Percentiles rank a stretch among this genome's conserved stretches.
phyloP scores from a whole-genome alignment of 2,888 invertebrate genomes.

The Melieria omissa region DNA sequence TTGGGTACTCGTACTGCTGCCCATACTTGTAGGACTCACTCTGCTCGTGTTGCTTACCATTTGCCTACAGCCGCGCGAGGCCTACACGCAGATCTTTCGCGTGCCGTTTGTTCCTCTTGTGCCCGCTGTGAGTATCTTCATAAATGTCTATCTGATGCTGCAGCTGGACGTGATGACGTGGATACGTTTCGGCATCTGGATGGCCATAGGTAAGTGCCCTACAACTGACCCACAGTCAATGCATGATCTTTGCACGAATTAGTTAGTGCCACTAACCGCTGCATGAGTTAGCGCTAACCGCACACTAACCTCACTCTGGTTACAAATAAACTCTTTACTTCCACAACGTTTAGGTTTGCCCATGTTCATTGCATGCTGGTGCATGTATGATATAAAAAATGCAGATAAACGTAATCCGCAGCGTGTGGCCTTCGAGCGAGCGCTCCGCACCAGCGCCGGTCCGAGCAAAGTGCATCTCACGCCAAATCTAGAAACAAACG shows the following conservation, averaged over 20 bases:
- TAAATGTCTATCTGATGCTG: slow-evolving; percentile 88
- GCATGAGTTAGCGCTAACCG: too few species aligned
- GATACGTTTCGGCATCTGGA: slow-evolving; percentile 86
- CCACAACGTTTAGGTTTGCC: slow-evolving; percentile 54
- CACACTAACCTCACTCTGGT: too few species aligned
- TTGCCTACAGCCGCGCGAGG: slow-evolving; percentile 61
- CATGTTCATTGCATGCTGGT: slow-evolving; percentile 60
- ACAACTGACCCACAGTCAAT: slow-evolving; percentile 5
- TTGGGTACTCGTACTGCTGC: slow-evolving; percentile 56
- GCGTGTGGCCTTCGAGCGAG: slow-evolving; percentile 50
- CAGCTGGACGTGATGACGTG: slow-evolving; percentile 82
- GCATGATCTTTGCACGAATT: slow-evolving; percentile 21
- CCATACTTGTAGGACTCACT: slow-evolving; percentile 50
- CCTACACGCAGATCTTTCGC: slow-evolving; percentile 67
- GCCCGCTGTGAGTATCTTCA: slow-evolving; percentile 83
- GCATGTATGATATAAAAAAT: slow-evolving; percentile 56
- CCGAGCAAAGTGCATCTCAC: slow-evolving; percentile 35
- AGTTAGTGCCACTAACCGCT: neutral
- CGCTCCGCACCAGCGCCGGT: slow-evolving; percentile 41
- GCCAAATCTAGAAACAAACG: slow-evolving; percentile 41
- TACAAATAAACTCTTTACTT: too few species aligned
- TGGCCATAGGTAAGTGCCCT: slow-evolving; percentile 75
- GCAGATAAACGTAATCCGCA: slow-evolving; percentile 52
- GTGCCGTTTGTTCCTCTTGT: slow-evolving; percentile 86
- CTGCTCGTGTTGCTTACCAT: slow-evolving; percentile 54